Percentiles rank a stretch among this genome's conserved stretches.
phyloP scores from a whole-genome alignment of 2,113 vertebrate genomes.

The Phalacrocorax carbo region DNA sequence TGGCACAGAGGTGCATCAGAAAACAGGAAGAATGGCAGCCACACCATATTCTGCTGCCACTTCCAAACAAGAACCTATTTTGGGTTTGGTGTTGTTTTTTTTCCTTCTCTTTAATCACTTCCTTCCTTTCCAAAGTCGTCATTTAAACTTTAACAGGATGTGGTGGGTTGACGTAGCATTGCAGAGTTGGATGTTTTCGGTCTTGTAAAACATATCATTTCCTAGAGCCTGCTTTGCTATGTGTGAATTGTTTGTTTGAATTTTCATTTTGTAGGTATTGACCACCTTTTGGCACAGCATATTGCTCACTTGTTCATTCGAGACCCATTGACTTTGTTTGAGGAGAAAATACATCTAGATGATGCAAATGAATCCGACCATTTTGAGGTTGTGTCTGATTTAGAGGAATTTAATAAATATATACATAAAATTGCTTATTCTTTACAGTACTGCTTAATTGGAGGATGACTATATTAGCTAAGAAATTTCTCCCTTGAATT shows the following conservation, averaged over 20 bases:
- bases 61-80: not conserved
- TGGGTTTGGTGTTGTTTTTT: not conserved
- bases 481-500: not conserved
- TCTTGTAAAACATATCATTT: not conserved
- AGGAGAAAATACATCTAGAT: conserved; percentile 94
- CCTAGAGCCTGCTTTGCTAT: not conserved
- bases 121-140: conserved; percentile 14
- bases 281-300: conserved; percentile 95
- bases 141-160: conserved; percentile 19
- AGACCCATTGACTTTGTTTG: conserved; percentile 91
- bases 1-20: not conserved
- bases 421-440: not conserved
- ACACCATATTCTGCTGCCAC: not conserved
- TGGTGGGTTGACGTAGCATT: conserved; percentile 41
- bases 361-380: conserved; percentile 98
- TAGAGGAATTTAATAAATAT: not conserved
- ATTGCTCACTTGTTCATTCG: conserved; percentile 98
- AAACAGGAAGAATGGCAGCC: not conserved
- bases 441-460: not conserved
- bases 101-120: not conserved
- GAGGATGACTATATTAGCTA: not conserved
- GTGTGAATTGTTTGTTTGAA: conserved; percentile 17
- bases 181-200: conserved; percentile 6
- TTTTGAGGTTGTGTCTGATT: conserved; percentile 85
- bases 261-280: conserved; percentile 84